A percentile compares a stretch with the other conserved stretches of the same genome.
Evolutionary conservation across 2,888 invertebrate genomes (phyloP).

Genomic region (Oconnorella tubifera): DNA sequence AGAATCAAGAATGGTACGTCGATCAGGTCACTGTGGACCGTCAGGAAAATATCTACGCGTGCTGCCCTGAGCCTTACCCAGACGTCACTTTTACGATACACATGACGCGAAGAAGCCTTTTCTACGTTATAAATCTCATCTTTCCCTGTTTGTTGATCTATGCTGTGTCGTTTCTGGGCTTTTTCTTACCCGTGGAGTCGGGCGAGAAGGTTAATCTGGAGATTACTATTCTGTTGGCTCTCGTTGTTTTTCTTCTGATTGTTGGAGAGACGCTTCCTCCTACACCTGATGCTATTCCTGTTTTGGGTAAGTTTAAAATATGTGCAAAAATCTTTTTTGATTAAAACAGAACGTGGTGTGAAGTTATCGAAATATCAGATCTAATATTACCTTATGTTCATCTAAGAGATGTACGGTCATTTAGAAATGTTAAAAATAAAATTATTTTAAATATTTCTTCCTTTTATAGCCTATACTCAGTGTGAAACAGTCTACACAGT

Average conservation of each 20-base stretch:
- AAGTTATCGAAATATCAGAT: no score
- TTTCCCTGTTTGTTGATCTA: conserved; percentile 42
- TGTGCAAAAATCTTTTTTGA: not conserved
- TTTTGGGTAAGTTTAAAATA: not conserved
- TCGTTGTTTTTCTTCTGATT: conserved; percentile 24
- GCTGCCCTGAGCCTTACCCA: conserved; percentile 41
- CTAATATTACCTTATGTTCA: no score
- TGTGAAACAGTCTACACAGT: no score
- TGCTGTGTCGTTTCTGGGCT: conserved; percentile 41
- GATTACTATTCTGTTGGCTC: conserved; percentile 29
- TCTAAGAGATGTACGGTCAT: no score
- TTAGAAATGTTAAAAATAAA: no score
- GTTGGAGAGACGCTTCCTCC: conserved; percentile 35
- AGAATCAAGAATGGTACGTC: conserved; percentile 63
- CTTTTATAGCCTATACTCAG: no score
- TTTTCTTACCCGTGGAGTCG: conserved; percentile 41
- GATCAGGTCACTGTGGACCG: conserved; percentile 46
- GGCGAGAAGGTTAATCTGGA: conserved; percentile 42
- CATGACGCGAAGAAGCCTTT: conserved; percentile 40
- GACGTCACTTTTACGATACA: conserved; percentile 43
- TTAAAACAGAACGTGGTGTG: no score
- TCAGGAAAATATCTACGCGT: conserved; percentile 38
- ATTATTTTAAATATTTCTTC: no score
- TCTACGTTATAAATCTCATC: conserved; percentile 42
- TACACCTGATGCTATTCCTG: conserved; percentile 34